Conservation (phyloP, 1,140 invertebrate species). For the Paraescarpia echinospica region DNA sequence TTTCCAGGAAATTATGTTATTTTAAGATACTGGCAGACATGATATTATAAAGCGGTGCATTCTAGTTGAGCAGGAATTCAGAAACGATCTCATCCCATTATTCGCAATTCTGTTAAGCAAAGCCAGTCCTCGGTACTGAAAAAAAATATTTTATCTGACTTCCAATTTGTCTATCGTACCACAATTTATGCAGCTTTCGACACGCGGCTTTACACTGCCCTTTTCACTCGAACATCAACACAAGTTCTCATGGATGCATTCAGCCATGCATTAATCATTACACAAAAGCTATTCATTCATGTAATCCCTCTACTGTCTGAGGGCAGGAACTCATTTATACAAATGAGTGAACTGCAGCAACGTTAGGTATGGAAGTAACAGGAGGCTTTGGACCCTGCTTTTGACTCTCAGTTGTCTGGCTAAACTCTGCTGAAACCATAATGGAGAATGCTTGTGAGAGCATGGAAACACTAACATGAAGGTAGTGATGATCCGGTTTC, state of each 20-base stretch:
- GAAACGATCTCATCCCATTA: too few species aligned
- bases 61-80: too few species aligned
- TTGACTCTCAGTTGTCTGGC: background rate
- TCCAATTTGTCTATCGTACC: too few species aligned
- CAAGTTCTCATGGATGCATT: background rate
- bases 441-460: background rate
- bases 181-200: too few species aligned
- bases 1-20: too few species aligned
- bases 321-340: background rate
- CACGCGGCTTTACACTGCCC: too few species aligned
- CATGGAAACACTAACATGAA: background rate
- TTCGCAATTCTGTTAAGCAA: too few species aligned
- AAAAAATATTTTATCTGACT: too few species aligned
- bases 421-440: background rate
- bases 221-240: background rate
- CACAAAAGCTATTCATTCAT: background rate
- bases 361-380: background rate
- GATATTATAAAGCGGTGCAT: too few species aligned
- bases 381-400: background rate
- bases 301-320: background rate
- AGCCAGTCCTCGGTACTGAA: too few species aligned
- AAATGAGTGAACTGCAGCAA: background rate
- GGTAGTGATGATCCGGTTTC: too few species aligned
- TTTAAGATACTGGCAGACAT: too few species aligned
- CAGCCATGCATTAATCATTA: background rate